phyloP scores from a whole-genome alignment of 2,797 vertebrate species.

The Eurystomus glaucurus region DNA sequence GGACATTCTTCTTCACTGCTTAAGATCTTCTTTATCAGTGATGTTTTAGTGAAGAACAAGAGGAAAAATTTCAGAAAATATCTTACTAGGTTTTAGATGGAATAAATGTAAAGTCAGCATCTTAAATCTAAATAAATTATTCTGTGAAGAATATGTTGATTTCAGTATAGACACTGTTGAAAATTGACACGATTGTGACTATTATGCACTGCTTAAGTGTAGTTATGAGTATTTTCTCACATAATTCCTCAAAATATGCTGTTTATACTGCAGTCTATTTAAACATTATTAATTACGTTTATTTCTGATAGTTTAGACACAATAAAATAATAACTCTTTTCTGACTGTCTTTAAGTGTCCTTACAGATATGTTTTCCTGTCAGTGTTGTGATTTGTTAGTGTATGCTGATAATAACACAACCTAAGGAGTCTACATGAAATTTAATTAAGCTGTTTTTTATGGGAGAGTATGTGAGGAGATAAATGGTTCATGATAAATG shows the following conservation, averaged over 20 bases:
- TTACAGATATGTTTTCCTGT: background rate
- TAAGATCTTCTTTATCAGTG: background rate
- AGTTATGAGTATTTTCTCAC: background rate
- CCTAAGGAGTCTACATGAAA: slow-evolving; percentile 5
- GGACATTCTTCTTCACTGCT: background rate
- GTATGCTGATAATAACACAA: background rate
- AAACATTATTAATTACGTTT: background rate
- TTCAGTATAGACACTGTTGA: background rate
- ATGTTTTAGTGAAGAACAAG: background rate
- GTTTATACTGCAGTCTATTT: background rate
- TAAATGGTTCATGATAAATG: slow-evolving; percentile 50
- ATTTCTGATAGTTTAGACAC: background rate
- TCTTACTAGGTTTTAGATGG: background rate
- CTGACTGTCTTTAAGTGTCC: background rate
- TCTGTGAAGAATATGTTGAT: background rate
- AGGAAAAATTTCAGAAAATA: background rate
- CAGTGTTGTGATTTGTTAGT: slow-evolving; percentile 23
- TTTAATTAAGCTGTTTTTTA: slow-evolving; percentile 56
- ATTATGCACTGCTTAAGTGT: background rate
- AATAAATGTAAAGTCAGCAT: background rate
- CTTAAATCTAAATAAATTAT: background rate
- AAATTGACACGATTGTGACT: background rate
- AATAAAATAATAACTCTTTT: background rate
- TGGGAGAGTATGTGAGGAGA: background rate
- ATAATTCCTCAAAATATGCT: background rate